phyloP scores from a whole-genome alignment of 2,113 vertebrate species.

The Mola mola region DNA sequence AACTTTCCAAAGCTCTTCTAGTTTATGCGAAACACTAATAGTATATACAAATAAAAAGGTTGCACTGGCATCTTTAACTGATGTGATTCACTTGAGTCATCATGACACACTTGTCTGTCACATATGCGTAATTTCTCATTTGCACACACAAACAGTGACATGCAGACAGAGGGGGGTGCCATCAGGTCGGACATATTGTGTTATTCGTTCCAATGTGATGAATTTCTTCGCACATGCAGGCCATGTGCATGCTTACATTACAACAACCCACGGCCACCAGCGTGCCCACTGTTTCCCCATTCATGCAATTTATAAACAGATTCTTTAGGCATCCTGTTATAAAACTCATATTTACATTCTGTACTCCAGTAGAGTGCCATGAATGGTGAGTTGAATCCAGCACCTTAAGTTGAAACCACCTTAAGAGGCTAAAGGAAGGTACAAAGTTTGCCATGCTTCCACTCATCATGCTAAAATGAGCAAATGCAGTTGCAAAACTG shows the following conservation, averaged over 20 bases:
- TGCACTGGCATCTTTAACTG: not conserved
- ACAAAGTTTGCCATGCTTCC: no score
- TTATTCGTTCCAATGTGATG: slow-evolving; percentile 3
- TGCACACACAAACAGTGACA: not conserved
- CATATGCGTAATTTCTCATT: not conserved
- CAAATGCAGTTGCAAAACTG: no score
- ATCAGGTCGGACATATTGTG: slow-evolving; percentile 27
- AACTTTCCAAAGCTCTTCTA: not conserved
- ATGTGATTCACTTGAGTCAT: no score
- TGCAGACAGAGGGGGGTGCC: not conserved
- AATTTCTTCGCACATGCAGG: slow-evolving; percentile 10
- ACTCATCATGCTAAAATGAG: no score
- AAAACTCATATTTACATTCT: slow-evolving; percentile 10
- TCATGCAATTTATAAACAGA: slow-evolving; percentile 16
- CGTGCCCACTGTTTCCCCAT: not conserved
- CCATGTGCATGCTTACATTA: slow-evolving; percentile 4
- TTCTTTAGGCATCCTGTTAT: slow-evolving; percentile 4
- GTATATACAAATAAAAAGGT: no score
- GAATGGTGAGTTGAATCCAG: no score
- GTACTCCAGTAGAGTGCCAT: not conserved
- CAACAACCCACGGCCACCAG: slow-evolving; percentile 19
- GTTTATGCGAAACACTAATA: not conserved
- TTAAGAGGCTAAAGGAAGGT: no score
- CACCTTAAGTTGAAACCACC: no score
- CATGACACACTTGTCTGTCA: no score